These are phyloP conservation scores for Drosophila baimaii DNA, from an alignment of 1,140 invertebrate species.

Conservation along the genomic window DNA sequence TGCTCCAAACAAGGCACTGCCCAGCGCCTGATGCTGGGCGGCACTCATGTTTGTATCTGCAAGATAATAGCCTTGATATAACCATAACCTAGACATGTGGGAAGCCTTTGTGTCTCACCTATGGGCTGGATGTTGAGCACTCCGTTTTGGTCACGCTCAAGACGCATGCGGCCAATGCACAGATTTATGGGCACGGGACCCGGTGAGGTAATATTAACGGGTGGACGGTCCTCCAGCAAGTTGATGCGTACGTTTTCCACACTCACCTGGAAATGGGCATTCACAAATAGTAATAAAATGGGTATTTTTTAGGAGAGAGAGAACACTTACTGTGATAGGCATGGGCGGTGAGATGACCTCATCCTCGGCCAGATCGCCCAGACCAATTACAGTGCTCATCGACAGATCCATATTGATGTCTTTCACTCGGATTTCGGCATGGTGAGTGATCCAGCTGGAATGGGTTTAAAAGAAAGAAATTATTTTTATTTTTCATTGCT, in stretches of 20 bases:
- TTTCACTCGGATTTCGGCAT: slow-evolving; percentile 87
- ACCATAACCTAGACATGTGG: not conserved
- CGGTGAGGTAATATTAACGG: slow-evolving; percentile 92
- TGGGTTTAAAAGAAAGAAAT: not conserved
- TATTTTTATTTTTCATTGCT: not conserved
- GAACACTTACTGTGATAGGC: slow-evolving; percentile 88
- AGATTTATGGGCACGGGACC: slow-evolving; percentile 92
- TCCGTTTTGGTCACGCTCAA: slow-evolving; percentile 89
- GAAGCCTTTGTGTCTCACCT: slow-evolving; percentile 25
- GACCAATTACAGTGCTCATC: slow-evolving; percentile 91
- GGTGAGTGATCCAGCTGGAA: slow-evolving; percentile 84
- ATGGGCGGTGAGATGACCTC: slow-evolving; percentile 91
- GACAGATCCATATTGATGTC: slow-evolving; percentile 89
- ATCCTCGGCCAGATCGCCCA: slow-evolving; percentile 93
- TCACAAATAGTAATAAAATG: slow-evolving; percentile 8
- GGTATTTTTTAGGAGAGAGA: not conserved
- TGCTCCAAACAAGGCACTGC: slow-evolving; percentile 57
- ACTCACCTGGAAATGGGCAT: slow-evolving; percentile 85
- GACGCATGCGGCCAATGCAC: slow-evolving; percentile 88
- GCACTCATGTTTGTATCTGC: slow-evolving; percentile 65
- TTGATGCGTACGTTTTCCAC: slow-evolving; percentile 89
- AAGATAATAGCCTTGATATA: not conserved
- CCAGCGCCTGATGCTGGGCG: slow-evolving; percentile 49
- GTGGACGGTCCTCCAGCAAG: slow-evolving; percentile 91
- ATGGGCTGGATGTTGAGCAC: slow-evolving; percentile 89